Conservation (phyloP, 92 coral and sea anemone genomes). For the Palythoa caribaeorum region DNA sequence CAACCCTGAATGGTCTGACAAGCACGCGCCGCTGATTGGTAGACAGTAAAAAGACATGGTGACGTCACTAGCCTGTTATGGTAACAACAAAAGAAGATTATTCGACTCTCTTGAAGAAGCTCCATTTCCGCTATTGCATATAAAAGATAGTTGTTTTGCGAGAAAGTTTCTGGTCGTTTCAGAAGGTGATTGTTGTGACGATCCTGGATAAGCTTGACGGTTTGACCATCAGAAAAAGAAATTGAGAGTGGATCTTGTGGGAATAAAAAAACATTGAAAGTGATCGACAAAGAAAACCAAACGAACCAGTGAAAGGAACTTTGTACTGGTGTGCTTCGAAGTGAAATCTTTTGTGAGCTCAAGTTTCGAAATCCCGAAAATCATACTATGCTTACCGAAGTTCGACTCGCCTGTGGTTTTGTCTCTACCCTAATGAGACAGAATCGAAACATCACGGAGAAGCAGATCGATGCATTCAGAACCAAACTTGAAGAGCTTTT, state of each 20-base stretch:
- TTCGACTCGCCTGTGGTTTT: conserved; percentile 93
- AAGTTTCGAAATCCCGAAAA: conserved; percentile 38
- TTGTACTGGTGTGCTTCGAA: not conserved
- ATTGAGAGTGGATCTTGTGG: conserved; percentile 7
- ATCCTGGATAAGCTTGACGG: not conserved
- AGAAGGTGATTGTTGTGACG: not conserved
- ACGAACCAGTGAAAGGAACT: conserved; percentile 19
- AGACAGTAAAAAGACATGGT: conserved; percentile 24
- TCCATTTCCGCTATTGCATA: conserved; percentile 43
- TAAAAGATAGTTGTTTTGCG: conserved; percentile 23
- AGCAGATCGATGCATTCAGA: conserved; percentile 80
- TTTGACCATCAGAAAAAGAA: conserved; percentile 30
- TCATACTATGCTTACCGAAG: conserved; percentile 86
- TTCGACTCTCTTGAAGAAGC: conserved; percentile 42
- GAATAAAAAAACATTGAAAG: not conserved
- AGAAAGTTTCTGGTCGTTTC: conserved; percentile 12
- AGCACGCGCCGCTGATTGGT: conserved; percentile 51
- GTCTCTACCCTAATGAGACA: conserved; percentile 77
- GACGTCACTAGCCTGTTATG: conserved; percentile 56
- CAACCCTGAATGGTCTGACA: conserved; percentile 48
- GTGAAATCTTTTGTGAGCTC: conserved; percentile 48
- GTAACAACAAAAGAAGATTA: conserved; percentile 50
- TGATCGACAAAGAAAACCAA: not conserved
- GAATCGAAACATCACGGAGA: conserved; percentile 76
- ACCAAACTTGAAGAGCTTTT: conserved; percentile 94